Conservation (phyloP, 2,113 vertebrate species). For the Tonatia bakeri region DNA sequence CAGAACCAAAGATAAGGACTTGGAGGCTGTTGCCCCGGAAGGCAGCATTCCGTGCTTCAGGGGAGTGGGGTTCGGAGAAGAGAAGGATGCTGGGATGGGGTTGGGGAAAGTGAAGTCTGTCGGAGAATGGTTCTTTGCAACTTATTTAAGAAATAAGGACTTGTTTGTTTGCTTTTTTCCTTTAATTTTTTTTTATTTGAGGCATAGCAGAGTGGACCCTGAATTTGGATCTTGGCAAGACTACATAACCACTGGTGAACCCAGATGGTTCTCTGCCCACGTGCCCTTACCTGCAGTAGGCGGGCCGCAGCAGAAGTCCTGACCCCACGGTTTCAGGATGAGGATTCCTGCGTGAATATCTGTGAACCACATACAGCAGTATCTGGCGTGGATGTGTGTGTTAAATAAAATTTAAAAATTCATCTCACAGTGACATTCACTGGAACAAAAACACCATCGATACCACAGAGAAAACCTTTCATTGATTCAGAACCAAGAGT, state of each 20-base stretch:
- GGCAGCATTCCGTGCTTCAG: not conserved
- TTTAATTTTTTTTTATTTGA: not conserved
- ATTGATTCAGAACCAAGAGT: not conserved
- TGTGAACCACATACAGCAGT: not conserved
- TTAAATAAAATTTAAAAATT: not conserved
- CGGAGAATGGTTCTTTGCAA: not conserved
- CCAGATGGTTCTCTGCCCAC: not conserved
- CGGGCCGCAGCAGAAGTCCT: accelerated
- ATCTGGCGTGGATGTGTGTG: not conserved
- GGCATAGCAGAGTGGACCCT: not conserved
- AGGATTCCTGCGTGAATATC: not conserved
- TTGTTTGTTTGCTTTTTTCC: not conserved
- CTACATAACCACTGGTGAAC: not conserved
- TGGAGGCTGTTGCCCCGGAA: not conserved
- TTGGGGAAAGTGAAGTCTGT: no score
- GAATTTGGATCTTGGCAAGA: not conserved
- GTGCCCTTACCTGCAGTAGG: not conserved
- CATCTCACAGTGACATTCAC: not conserved
- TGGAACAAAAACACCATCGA: not conserved
- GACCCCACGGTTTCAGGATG: not conserved
- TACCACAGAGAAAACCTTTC: not conserved
- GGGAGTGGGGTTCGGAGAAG: not conserved
- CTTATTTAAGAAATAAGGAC: not conserved
- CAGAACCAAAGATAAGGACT: not conserved
- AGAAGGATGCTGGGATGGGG: accelerated